Evolutionary conservation across 2,888 invertebrate species (phyloP).

Genomic region (Drosophila yooni): DNA sequence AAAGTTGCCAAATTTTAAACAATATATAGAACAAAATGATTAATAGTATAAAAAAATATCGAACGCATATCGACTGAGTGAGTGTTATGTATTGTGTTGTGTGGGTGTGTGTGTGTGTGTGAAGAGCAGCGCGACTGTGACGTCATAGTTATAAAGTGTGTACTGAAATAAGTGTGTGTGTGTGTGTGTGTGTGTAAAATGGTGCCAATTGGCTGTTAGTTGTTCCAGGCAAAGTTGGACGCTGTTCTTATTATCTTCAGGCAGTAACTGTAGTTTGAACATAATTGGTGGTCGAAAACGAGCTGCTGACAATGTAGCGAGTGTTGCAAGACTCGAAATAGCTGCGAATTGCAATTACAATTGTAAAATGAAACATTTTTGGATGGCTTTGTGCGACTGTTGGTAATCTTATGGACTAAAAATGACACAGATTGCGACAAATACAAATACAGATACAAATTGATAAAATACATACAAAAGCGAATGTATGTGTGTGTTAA

Average conservation of each 20-base stretch:
- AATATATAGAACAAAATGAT: conserved; percentile 23
- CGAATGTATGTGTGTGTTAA: conserved; percentile 10
- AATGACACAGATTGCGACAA: conserved; percentile 34
- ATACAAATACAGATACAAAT: conserved; percentile 16
- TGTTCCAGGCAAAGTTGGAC: conserved; percentile 36
- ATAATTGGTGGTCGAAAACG: conserved; percentile 25
- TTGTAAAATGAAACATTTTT: not conserved
- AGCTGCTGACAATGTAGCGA: conserved; percentile 4
- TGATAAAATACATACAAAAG: conserved; percentile 13
- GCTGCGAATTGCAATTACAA: conserved; percentile 1
- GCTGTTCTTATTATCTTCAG: conserved; percentile 21
- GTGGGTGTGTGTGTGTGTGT: conserved; percentile 25
- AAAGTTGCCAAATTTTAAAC: conserved; percentile 1
- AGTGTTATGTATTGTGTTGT: not conserved
- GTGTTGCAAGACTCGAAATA: conserved; percentile 16
- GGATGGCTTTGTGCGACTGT: conserved; percentile 41
- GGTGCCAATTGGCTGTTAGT: conserved; percentile 17
- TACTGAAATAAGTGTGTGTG: conserved; percentile 4
- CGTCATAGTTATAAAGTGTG: conserved; percentile 30
- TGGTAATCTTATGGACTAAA: conserved; percentile 41
- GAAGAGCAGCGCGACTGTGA: conserved; percentile 42
- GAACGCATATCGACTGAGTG: conserved; percentile 26
- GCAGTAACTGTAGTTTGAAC: conserved; percentile 54
- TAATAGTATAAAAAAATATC: conserved; percentile 13
- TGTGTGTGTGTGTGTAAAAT: conserved; percentile 6